A percentile compares a stretch with the other conserved stretches of the same genome.
Conservation (phyloP, 2,797 vertebrate genomes). For the Chiloscyllium punctatum region DNA sequence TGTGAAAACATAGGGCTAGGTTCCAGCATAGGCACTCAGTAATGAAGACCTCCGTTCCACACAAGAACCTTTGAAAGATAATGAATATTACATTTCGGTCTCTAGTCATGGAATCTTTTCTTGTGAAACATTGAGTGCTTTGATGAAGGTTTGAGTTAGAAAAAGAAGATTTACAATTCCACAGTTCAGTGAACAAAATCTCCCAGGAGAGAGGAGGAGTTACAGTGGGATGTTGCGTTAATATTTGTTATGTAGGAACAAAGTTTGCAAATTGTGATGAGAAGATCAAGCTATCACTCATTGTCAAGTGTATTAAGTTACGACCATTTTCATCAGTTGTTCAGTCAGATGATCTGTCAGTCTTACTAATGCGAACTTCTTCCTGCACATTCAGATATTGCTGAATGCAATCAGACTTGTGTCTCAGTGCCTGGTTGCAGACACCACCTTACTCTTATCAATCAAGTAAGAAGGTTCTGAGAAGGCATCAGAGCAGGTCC, state of each 20-base stretch:
- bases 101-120: neutral
- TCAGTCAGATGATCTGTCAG: too few relatives aligned
- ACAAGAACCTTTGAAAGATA: neutral
- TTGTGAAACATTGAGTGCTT: slow-evolving; percentile 1
- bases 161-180: neutral
- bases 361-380: neutral
- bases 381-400: neutral
- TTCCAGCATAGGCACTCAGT: neutral
- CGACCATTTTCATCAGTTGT: neutral
- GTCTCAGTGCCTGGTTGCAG: neutral
- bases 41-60: neutral
- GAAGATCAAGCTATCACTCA: neutral
- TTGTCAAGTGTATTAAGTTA: neutral
- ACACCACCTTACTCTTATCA: neutral
- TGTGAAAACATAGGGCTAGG: neutral
- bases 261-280: neutral
- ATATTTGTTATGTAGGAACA: neutral
- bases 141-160: neutral
- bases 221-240: neutral
- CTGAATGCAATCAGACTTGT: neutral
- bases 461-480: neutral
- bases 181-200: neutral
- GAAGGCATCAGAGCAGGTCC: neutral
- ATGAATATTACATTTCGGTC: neutral
- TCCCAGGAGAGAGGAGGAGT: neutral